Evolutionary conservation across 2,797 vertebrate genomes (phyloP).

Genomic region (Lutjanus campechanus): DNA sequence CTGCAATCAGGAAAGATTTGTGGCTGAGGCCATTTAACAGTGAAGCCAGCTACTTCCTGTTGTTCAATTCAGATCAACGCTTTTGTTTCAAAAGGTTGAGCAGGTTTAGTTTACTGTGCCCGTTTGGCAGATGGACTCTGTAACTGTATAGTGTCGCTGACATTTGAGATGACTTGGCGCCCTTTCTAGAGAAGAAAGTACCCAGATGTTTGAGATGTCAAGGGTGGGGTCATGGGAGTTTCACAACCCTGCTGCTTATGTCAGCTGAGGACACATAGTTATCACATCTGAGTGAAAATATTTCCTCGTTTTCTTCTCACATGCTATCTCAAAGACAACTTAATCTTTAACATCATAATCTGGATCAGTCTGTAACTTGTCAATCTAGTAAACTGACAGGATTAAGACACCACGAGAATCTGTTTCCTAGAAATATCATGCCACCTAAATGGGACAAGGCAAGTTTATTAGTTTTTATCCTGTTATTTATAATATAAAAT

Average conservation of each 20-base stretch:
- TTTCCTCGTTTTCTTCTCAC: neutral
- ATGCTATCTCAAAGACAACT: neutral
- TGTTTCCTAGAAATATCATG: neutral
- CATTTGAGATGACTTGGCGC: constrained; percentile 26
- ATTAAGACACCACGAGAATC: neutral
- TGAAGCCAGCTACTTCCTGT: constrained; percentile 1
- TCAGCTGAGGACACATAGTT: constrained; percentile 3
- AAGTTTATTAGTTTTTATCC: neutral
- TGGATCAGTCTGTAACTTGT: neutral
- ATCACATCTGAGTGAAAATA: neutral
- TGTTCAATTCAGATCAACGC: neutral
- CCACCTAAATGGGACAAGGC: neutral
- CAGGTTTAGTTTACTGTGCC: neutral
- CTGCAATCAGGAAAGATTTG: neutral
- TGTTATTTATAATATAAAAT: too few species aligned
- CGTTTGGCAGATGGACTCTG: neutral
- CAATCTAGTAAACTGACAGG: neutral
- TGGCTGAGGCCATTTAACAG: neutral
- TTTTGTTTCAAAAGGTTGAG: constrained; percentile 2
- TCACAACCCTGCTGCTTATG: constrained; percentile 13
- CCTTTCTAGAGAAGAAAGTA: constrained; percentile 5
- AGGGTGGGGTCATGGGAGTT: neutral
- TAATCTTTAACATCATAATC: neutral
- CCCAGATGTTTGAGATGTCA: neutral
- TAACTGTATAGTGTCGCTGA: constrained; percentile 4